Conservation (phyloP, 2,113 vertebrate species). For the Irena cyanogastra region DNA sequence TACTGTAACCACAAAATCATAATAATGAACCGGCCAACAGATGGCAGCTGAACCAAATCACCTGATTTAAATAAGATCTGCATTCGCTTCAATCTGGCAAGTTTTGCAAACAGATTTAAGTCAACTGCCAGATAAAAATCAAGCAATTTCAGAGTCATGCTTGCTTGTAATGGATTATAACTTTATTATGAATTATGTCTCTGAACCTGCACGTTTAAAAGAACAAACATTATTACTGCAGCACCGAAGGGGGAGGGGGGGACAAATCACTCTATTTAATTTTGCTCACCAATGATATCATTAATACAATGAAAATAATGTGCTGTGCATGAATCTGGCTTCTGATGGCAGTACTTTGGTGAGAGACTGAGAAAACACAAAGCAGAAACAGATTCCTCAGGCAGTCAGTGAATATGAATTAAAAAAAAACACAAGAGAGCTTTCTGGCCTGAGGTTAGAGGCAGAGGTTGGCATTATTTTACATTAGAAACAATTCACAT, state of each 20-base stretch:
- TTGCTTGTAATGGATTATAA: conserved; percentile 63
- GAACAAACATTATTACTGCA: neutral
- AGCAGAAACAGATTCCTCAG: conserved; percentile 51
- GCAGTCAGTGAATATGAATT: conserved; percentile 37
- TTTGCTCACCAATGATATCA: conserved; percentile 49
- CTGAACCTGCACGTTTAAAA: neutral
- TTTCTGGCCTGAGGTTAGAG: conserved; percentile 76
- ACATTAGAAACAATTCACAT: conserved; percentile 87
- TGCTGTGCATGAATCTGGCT: conserved; percentile 27
- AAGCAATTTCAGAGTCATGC: conserved; percentile 58
- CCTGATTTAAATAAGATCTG: conserved; percentile 72
- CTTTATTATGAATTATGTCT: conserved; percentile 62
- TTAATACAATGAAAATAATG: conserved; percentile 66
- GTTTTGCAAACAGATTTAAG: conserved; percentile 69
- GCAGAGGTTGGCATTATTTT: conserved; percentile 84
- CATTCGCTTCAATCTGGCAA: conserved; percentile 25
- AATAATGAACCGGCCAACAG: conserved; percentile 75
- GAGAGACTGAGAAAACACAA: conserved; percentile 54
- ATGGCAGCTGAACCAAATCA: conserved; percentile 78
- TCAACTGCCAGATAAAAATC: conserved; percentile 70
- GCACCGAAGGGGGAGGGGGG: neutral
- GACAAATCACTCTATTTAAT: conserved; percentile 35
- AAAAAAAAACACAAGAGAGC: conserved; percentile 60
- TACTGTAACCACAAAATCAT: conserved; percentile 64
- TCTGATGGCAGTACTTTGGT: conserved; percentile 53